Evolutionary conservation across 2,797 vertebrate genomes (phyloP), one percentile per base, ranked within the genome.

Genomic region (Cynodonichthys magdalenae): DNA sequence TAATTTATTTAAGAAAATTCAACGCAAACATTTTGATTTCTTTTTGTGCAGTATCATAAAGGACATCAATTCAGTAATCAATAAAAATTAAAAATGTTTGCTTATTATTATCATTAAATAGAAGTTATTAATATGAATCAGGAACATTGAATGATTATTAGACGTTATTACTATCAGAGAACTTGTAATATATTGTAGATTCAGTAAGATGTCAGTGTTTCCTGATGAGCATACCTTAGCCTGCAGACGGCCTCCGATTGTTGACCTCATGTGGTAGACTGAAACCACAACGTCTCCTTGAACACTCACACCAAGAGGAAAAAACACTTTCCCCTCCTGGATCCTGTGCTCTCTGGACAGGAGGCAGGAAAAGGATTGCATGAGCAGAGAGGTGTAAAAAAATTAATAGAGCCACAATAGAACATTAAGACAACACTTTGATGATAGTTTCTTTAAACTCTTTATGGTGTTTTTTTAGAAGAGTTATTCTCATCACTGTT

Each of bases 221-320:
- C 3, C 52, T 29, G 18, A 29, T 49, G 9, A 59, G 17, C 8
- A n/a, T 93, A 99, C 98, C 94, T 99, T 99, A 71, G 98, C 96
- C 84, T 99, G 98, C 66, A 99, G 94, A 57, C 97, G 95, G 86
- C 96, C 96, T 59, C 97, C 97, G 0, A 98, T 97, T 77, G 96
- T 97, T 0, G 97, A 99, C 81, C 98, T 95, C 95, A 98, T 95
- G 73, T 99, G 98, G 75, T 94, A 98, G 78, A 98, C 92, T 6
- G 96, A 96, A 65, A 99, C 91, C 9, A 98, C 93, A 4, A 99
- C 95, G 12, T 99, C 98, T 57, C 97, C 97, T 58, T 99, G 96
- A n/a, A 94, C 95, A 1, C 95, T 98, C 76, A 96, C 95, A 57
- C 93, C 95, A 78, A 99, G 87, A 0, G 95, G 94, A 77, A 99